Percentiles rank a stretch among this genome's conserved stretches.
These are phyloP conservation scores for Osmerus eperlanus DNA, from an alignment of 2,113 vertebrate species.

Conservation along the genomic window DNA sequence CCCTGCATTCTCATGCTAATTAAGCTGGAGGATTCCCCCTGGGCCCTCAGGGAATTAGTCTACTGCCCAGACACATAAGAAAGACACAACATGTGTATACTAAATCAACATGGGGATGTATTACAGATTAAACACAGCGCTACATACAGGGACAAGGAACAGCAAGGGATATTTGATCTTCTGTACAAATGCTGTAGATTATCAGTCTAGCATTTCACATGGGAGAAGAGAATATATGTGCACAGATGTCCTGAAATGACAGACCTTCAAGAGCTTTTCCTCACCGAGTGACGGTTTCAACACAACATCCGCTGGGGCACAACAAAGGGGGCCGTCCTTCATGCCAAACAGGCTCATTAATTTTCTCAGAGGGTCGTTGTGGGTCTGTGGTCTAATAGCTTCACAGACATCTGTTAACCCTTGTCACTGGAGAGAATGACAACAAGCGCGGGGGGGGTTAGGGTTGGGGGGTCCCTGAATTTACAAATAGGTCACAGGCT, in stretches of 20 bases:
- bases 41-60: background rate
- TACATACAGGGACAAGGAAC: too few species aligned
- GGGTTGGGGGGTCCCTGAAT: slow-evolving; percentile 11
- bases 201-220: background rate
- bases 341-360: slow-evolving; percentile 36
- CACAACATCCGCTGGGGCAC: too few species aligned
- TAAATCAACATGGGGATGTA: background rate
- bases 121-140: background rate
- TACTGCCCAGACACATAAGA: background rate
- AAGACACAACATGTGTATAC: background rate
- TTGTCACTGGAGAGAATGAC: slow-evolving; percentile 27
- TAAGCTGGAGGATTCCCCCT: slow-evolving; percentile 4
- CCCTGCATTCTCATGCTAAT: slow-evolving; percentile 58
- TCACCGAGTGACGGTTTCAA: too few species aligned
- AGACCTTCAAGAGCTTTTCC: too few species aligned
- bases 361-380: slow-evolving; percentile 38
- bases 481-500: slow-evolving; percentile 32
- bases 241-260: too few species aligned
- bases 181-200: background rate
- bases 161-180: background rate
- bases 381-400: slow-evolving; percentile 59
- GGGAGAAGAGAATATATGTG: background rate
- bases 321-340: slow-evolving; percentile 10
- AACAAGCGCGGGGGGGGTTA: slow-evolving; percentile 8
- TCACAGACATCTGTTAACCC: slow-evolving; percentile 58